Evolutionary conservation across 2,113 vertebrate genomes (phyloP).

Genomic region (Himantopus leucocephalus): DNA sequence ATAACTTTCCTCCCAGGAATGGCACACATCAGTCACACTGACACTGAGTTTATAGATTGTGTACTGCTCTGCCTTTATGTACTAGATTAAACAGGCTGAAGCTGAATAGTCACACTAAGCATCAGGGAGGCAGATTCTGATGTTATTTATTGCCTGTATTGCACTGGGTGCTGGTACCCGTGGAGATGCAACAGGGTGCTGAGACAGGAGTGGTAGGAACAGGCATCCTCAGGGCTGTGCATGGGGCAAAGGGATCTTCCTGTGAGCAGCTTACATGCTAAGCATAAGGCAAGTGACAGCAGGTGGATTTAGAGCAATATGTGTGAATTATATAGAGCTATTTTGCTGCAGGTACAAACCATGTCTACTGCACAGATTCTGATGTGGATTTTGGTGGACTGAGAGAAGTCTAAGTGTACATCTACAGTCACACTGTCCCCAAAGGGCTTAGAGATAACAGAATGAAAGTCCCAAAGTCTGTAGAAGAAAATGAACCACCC

Average conservation of each 20-base stretch:
- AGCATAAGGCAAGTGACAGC: neutral
- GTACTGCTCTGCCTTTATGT: neutral
- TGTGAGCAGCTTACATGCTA: neutral
- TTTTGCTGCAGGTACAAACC: neutral
- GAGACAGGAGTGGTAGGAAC: neutral
- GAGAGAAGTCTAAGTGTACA: neutral
- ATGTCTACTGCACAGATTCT: neutral
- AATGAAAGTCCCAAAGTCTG: neutral
- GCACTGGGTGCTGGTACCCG: accelerated
- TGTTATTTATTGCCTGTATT: neutral
- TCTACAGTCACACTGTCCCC: neutral
- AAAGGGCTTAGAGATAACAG: neutral
- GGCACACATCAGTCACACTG: neutral
- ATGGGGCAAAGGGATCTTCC: neutral
- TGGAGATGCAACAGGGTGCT: neutral
- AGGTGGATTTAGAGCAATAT: neutral
- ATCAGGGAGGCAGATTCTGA: neutral
- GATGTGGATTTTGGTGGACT: neutral
- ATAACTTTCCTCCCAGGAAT: neutral
- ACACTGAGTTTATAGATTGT: accelerated
- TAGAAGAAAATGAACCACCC: neutral
- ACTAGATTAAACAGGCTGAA: neutral
- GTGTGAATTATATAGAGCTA: neutral
- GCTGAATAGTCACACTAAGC: neutral
- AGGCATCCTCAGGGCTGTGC: too few relatives aligned